Base-by-base conservation (phyloP, 1,140 invertebrate species). In the Bombus impatiens region DNA sequence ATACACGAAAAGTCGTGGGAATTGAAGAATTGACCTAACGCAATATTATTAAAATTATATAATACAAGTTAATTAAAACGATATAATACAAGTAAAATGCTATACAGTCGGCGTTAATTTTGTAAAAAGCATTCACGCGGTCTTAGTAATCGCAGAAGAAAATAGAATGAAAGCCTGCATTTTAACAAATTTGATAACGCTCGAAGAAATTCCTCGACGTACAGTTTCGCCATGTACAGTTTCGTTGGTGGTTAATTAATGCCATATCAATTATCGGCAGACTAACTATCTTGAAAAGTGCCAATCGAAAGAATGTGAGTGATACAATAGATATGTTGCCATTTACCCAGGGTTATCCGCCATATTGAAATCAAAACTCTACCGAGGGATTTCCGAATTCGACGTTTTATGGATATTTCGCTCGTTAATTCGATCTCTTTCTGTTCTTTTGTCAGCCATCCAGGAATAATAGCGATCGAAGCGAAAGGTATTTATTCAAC, bases 271-370 rank as follows among this genome's bases (percentile, higher is more conserved):
- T 44, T 76, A 82, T 76, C 72, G 40, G 2, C 57, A 47, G 42
- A 47, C 40, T 76, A 83, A 83, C 67, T 77, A 53, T n/a, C 15
- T 42, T 25, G 35, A 77, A 53, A 67, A 83, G 57, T 59, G 32
- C 10, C 67, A 40, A 2, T 22, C 18, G 13, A 53, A 53, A 25
- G 10, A 35, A 18, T 22, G 6, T 13, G 1, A 37, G 0, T 25
- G 13, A 74, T 18, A 25, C 28, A 40, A 10, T 3, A 18, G 53
- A n/a, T 37, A 77, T 28, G 1, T 77, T n/a, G 4, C 6, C 13
- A 6, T 35, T 68, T 25, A 15, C 25, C 35, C 12, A 9, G 1
- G 13, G 59, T 12, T 22, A 40, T 18, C 15, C 12, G 6, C 40
- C n/a, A 22, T 15, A 9, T 37, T n/a, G 10, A 42, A 80, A 70